phyloP scores from a whole-genome alignment of 2,888 invertebrate genomes.

The Silvanus unidentatus region DNA sequence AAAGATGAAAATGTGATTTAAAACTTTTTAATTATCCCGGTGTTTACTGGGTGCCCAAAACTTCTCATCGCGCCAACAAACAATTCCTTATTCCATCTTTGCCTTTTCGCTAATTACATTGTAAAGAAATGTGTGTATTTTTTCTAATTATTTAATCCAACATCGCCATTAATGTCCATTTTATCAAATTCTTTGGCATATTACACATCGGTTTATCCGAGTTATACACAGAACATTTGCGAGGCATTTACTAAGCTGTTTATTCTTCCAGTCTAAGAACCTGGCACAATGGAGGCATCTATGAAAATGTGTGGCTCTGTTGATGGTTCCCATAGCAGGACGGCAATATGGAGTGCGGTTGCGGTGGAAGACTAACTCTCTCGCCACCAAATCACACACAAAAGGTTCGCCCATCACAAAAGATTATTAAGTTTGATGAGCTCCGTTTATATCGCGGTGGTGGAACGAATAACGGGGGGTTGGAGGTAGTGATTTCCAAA shows the following conservation, averaged over 20 bases:
- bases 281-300: not conserved
- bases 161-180: too few relatives aligned
- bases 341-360: too few relatives aligned
- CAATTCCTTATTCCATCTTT: too few relatives aligned
- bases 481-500: constrained; percentile 19
- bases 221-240: constrained; percentile 8
- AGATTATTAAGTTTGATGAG: constrained; percentile 48
- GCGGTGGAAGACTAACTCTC: too few relatives aligned
- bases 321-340: not conserved
- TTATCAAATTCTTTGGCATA: too few relatives aligned
- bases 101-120: too few relatives aligned
- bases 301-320: not conserved
- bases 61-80: too few relatives aligned
- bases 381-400: constrained; percentile 30
- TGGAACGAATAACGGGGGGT: constrained; percentile 28
- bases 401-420: constrained; percentile 44
- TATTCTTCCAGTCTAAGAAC: constrained; percentile 1
- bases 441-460: constrained; percentile 32
- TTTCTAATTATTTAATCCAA: constrained; percentile 3
- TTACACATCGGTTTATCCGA: too few relatives aligned
- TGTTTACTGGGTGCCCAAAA: too few relatives aligned
- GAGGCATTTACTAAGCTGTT: not conserved
- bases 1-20: too few relatives aligned
- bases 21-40: too few relatives aligned
- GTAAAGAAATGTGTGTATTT: too few relatives aligned